phyloP scores from a whole-genome alignment of 2,113 vertebrate species.

The Hyaena hyaena region DNA sequence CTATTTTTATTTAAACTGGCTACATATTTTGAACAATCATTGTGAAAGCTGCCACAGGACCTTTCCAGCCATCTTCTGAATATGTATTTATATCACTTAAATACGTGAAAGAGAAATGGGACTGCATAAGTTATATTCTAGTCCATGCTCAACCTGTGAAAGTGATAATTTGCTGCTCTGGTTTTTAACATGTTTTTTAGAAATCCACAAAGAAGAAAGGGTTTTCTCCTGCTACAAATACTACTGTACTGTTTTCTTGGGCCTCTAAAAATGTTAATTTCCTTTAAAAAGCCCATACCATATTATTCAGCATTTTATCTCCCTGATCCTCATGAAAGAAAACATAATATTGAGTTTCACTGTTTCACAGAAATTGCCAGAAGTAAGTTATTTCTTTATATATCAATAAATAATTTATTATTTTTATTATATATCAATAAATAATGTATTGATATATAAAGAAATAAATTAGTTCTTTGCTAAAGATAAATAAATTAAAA shows the following conservation, averaged over 20 bases:
- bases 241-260: background rate
- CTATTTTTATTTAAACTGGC: conserved; percentile 35
- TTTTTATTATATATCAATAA: background rate
- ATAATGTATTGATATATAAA: conserved; percentile 11
- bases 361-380: conserved; percentile 11
- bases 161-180: background rate
- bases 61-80: background rate
- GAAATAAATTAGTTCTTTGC: no score
- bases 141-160: background rate
- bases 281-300: background rate
- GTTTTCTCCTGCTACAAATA: background rate
- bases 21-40: background rate
- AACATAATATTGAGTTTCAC: conserved; percentile 11
- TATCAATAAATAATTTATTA: no score
- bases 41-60: background rate
- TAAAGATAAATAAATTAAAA: no score
- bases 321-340: background rate
- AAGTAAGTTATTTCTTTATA: background rate
- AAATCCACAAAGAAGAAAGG: background rate
- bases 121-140: background rate
- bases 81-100: background rate
- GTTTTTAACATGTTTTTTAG: conserved; percentile 14
- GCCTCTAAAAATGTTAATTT: conserved; percentile 39
- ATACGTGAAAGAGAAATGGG: background rate
- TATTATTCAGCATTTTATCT: background rate